Evolutionary conservation across 1,140 invertebrate genomes (phyloP).

Genomic region (Capitella teleta): DNA sequence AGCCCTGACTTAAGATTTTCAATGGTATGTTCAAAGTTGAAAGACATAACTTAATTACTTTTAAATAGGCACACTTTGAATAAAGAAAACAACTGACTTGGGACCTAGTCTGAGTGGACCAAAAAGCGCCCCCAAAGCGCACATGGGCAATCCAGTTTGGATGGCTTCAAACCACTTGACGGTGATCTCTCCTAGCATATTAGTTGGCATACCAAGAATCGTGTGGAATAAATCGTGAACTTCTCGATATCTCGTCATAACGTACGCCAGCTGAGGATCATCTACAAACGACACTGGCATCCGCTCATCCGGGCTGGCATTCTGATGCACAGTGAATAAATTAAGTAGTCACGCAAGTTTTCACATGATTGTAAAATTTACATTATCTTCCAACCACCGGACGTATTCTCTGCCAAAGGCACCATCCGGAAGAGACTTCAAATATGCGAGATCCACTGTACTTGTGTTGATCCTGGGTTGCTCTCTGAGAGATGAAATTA

Average conservation of each 20-base stretch:
- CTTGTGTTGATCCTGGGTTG: constrained; percentile 75
- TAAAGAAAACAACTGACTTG: constrained; percentile 50
- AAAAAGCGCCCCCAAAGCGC: constrained; percentile 38
- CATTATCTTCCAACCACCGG: constrained; percentile 57
- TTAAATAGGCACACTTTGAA: background rate
- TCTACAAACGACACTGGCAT: constrained; percentile 79
- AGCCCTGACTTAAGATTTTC: no score
- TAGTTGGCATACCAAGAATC: constrained; percentile 81
- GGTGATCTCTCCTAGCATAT: constrained; percentile 78
- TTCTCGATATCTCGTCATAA: constrained; percentile 94
- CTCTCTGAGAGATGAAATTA: constrained; percentile 47
- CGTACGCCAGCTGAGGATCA: constrained; percentile 81
- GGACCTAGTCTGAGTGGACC: constrained; percentile 46
- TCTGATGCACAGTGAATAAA: background rate
- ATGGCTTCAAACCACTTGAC: constrained; percentile 97
- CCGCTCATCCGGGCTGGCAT: constrained; percentile 71
- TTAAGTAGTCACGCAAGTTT: no score
- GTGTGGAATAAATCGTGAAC: constrained; percentile 91
- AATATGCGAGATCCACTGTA: constrained; percentile 63
- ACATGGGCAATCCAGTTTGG: constrained; percentile 45
- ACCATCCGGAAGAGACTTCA: constrained; percentile 60
- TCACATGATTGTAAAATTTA: no score
- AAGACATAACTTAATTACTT: no score
- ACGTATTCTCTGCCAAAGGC: constrained; percentile 76
- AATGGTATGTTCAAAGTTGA: no score